Base-by-base conservation (phyloP, 1,140 invertebrate genomes). In the Bathynomus jamesi region DNA sequence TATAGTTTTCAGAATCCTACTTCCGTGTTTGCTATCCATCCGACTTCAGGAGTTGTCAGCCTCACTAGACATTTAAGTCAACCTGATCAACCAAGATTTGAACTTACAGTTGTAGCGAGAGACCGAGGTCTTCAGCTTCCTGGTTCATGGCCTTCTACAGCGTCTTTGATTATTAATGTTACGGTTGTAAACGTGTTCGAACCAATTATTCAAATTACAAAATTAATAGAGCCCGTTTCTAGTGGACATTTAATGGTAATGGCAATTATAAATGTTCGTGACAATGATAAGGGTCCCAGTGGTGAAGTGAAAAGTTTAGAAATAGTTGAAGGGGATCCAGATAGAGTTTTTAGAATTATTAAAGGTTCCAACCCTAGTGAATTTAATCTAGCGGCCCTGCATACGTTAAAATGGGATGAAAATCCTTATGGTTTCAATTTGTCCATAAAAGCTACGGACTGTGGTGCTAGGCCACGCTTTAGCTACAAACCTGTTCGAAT, bases 21-120 rank as follows among this genome's bases (percentile, higher is more conserved):
- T 5, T 88, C 92, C 75, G 87, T 90, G 73, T 97, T 97, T 81
- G 90, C 93, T 5, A 89, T 97, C 69, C 93, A 98, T 83, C 94
- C 95, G 11, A 93, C 94, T 29, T 92, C 89, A 13, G 96, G 95
- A 3, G 87, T 94, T 10, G 87, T 98, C 46, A 90, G 91, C 2
- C 85, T 96, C 7, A 92, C 93, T 1, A 87, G 91, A 78, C 88
- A 89, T 21, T 84, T 96, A 30, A 86, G 87, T 69, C 90, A 88
- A 77, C 83, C 86, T 24, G 90, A 92, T 60, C 85, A 84, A 62
- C 83, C 87, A 0, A 82, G 86, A 60, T 89, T 94, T 81, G 87
- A 91, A 72, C 81, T 97, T 25, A 87, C 86, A 3, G 91, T 97
- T 2, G 78, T 91, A 64, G 94, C 92, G 0, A 87, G 89, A 78